Evolutionary conservation across 2,888 invertebrate genomes (phyloP).

Genomic region (Acanthacorydalis orientalis): DNA sequence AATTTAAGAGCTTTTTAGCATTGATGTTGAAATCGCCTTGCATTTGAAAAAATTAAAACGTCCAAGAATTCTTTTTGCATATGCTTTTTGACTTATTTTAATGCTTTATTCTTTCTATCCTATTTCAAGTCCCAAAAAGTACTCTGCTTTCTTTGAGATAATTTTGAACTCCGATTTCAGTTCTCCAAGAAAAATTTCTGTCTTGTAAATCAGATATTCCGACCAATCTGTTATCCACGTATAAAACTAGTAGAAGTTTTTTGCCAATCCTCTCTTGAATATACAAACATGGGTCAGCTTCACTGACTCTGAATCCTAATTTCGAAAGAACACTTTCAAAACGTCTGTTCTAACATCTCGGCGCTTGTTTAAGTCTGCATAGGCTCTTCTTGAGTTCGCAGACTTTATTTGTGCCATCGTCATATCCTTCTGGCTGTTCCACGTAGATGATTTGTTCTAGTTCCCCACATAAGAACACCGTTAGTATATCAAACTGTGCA

Average conservation of each 20-base stretch:
- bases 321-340: background rate
- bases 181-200: background rate
- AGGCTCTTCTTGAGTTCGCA: no score
- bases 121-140: background rate
- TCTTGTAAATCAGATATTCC: background rate
- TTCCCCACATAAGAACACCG: constrained; percentile 8
- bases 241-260: constrained; percentile 1
- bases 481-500: constrained; percentile 8
- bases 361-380: no score
- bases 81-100: background rate
- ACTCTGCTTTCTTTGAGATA: background rate
- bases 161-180: background rate
- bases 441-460: constrained; percentile 8
- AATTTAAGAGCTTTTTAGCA: background rate
- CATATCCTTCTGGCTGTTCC: constrained; percentile 6
- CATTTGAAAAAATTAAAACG: background rate
- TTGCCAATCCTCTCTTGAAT: background rate
- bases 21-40: background rate
- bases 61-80: background rate
- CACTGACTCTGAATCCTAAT: background rate
- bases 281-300: no score
- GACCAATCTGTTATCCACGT: constrained; percentile 4
- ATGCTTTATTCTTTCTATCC: background rate
- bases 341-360: background rate
- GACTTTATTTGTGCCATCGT: background rate